Conservation (phyloP, 2,113 vertebrate genomes). For the Erpornis zantholeuca region DNA sequence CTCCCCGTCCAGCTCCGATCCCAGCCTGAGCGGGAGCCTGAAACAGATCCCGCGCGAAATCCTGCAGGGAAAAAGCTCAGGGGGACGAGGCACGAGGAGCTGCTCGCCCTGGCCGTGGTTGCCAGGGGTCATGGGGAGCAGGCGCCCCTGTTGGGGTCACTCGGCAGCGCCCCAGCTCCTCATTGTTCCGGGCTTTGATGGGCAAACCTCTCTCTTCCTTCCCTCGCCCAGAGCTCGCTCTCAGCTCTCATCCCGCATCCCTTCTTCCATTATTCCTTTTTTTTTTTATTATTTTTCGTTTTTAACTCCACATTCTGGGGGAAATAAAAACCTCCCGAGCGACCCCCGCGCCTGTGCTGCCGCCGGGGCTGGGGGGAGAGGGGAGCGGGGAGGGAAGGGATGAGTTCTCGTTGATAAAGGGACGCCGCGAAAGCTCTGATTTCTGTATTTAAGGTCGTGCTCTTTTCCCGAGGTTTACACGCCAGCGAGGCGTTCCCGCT, state of each 20-base stretch:
- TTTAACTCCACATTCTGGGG: neutral
- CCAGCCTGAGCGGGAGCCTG: neutral
- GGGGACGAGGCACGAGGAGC: no score
- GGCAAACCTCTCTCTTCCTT: neutral
- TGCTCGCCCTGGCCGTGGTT: no score
- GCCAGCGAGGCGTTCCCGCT: slow-evolving; percentile 78
- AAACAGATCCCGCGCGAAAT: no score
- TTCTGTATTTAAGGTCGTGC: slow-evolving; percentile 66
- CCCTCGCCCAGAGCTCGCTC: neutral
- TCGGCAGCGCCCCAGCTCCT: neutral
- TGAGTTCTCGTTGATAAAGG: neutral
- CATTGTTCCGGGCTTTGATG: neutral
- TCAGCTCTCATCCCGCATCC: no score
- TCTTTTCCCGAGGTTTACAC: slow-evolving; percentile 81
- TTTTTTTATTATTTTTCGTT: neutral
- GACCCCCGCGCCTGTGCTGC: neutral
- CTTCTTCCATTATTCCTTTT: accelerated
- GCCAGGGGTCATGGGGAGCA: neutral
- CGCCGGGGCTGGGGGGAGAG: neutral
- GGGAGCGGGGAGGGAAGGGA: neutral
- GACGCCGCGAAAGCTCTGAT: slow-evolving; percentile 56
- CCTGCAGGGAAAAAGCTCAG: neutral
- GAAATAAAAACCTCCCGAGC: neutral
- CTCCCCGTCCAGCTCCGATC: neutral
- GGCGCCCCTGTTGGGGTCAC: neutral